Percentiles rank a stretch among this genome's conserved stretches.
Evolutionary conservation across 1,140 invertebrate species (phyloP).

Genomic region (Aphaenogaster ashmeadi): DNA sequence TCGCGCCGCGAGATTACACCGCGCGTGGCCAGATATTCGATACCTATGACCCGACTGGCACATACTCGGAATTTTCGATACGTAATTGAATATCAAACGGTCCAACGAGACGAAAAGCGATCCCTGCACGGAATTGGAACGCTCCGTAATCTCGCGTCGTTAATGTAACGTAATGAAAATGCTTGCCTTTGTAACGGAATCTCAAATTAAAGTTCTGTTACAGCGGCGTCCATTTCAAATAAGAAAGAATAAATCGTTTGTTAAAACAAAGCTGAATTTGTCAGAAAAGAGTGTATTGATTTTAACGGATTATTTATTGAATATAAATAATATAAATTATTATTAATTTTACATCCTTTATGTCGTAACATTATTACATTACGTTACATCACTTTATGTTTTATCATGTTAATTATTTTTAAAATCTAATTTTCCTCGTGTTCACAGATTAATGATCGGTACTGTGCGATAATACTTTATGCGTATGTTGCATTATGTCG

Average conservation of each 20-base stretch:
- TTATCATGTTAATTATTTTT: neutral
- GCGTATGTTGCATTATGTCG: neutral
- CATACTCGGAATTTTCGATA: constrained; percentile 68
- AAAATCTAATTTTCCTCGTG: neutral
- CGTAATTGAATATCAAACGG: constrained; percentile 68
- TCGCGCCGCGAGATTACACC: constrained; percentile 68
- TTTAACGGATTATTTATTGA: neutral
- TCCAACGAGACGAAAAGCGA: constrained; percentile 42
- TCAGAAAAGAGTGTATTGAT: neutral
- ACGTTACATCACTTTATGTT: neutral
- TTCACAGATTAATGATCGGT: neutral
- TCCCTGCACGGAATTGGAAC: neutral
- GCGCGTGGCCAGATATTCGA: constrained; percentile 61
- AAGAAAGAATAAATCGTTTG: neutral
- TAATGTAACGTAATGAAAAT: constrained; percentile 37
- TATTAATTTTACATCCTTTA: neutral
- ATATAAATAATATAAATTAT: neutral
- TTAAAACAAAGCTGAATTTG: neutral
- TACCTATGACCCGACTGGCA: constrained; percentile 30
- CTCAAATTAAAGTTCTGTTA: constrained; percentile 44
- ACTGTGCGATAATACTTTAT: neutral
- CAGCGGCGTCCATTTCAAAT: neutral
- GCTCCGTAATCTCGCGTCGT: constrained; percentile 19
- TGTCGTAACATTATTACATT: neutral
- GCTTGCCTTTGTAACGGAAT: constrained; percentile 46